A percentile compares a stretch with the other conserved stretches of the same genome.
Evolutionary conservation across 2,888 invertebrate genomes (phyloP).

Genomic region (Helobdella robusta): DNA sequence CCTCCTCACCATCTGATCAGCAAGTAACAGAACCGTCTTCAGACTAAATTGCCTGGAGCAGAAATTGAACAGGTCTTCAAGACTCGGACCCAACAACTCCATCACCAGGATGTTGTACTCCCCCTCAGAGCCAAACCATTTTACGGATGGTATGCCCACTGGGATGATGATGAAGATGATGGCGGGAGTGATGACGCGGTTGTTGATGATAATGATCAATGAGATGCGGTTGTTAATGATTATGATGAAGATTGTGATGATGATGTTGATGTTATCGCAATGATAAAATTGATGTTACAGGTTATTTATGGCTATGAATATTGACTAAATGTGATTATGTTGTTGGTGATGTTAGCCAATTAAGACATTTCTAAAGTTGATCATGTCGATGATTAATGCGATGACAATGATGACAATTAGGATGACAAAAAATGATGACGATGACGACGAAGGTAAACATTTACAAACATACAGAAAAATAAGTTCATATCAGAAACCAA

Average conservation of each 20-base stretch:
- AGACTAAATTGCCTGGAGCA: slow-evolving; percentile 51
- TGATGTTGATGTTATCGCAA: too few relatives aligned
- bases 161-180: slow-evolving; percentile 1
- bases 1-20: slow-evolving; percentile 53
- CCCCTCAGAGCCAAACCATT: slow-evolving; percentile 64
- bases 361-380: too few relatives aligned
- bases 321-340: too few relatives aligned
- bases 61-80: slow-evolving; percentile 56
- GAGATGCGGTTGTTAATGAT: too few relatives aligned
- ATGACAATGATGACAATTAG: neutral
- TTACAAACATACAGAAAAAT: too few relatives aligned
- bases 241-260: neutral
- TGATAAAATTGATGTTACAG: too few relatives aligned
- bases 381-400: neutral
- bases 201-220: neutral
- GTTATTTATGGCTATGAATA: too few relatives aligned
- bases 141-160: slow-evolving; percentile 87
- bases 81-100: slow-evolving; percentile 55
- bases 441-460: too few relatives aligned
- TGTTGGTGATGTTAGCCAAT: too few relatives aligned
- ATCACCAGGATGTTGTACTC: slow-evolving; percentile 53
- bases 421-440: neutral
- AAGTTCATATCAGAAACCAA: too few relatives aligned
- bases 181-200: neutral
- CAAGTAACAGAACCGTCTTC: slow-evolving; percentile 55